These are phyloP conservation scores for Luehdorfia chinensis DNA, from an alignment of 1,140 invertebrate genomes.

Conservation along the genomic window DNA sequence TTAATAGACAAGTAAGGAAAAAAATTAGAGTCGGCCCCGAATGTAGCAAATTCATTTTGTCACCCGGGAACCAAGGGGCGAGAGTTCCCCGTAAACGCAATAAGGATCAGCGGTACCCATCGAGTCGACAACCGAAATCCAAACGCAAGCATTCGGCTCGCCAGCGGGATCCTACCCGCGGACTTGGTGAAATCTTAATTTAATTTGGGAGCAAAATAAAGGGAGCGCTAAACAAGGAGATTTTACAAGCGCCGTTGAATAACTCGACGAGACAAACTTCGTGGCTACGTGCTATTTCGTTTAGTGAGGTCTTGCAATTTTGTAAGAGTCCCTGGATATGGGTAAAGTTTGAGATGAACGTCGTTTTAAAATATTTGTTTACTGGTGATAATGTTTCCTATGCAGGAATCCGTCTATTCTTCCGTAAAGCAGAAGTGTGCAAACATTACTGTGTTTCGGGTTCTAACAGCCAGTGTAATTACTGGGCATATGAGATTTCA, in stretches of 20 bases:
- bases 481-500: too few species aligned
- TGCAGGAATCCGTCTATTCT: too few species aligned
- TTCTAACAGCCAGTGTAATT: too few species aligned
- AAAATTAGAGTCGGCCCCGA: constrained; percentile 11
- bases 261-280: constrained; percentile 22
- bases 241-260: constrained; percentile 39
- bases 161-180: constrained; percentile 35
- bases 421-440: too few species aligned
- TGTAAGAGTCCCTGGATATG: too few species aligned
- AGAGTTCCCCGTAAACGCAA: constrained; percentile 45
- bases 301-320: too few species aligned
- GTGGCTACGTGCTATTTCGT: too few species aligned
- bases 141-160: background rate
- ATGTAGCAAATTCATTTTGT: constrained; percentile 38
- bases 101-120: constrained; percentile 58
- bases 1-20: background rate
- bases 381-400: too few species aligned
- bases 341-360: too few species aligned
- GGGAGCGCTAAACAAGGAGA: constrained; percentile 40
- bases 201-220: constrained; percentile 53
- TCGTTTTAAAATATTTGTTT: too few species aligned
- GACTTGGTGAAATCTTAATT: constrained; percentile 63
- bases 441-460: too few species aligned
- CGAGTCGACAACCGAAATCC: constrained; percentile 26
- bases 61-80: constrained; percentile 25